Percentiles rank a stretch among this genome's conserved stretches.
These are phyloP conservation scores for Indicator maculatus DNA, from an alignment of 2,113 vertebrate species.

Conservation along the genomic window DNA sequence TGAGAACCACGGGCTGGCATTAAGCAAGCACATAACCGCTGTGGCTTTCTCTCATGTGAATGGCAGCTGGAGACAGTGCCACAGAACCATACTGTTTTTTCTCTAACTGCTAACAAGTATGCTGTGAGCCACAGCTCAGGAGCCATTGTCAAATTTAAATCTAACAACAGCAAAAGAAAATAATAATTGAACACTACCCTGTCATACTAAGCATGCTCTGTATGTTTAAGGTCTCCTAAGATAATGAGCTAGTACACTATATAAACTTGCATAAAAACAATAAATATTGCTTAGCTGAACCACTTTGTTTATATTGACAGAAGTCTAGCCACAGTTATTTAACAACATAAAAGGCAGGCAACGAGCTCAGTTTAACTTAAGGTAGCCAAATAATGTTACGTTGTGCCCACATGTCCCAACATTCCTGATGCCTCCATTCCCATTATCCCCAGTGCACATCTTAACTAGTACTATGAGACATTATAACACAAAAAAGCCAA, in stretches of 20 bases:
- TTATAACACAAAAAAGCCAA: background rate
- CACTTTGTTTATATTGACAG: background rate
- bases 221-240: background rate
- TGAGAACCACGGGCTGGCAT: background rate
- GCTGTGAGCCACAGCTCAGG: background rate
- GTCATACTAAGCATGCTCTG: background rate
- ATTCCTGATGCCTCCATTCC: background rate
- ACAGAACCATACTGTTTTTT: background rate
- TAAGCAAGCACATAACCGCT: background rate
- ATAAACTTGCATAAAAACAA: background rate
- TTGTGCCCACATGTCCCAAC: background rate
- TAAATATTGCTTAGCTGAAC: background rate
- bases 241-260: background rate
- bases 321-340: background rate
- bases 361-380: background rate
- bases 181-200: background rate
- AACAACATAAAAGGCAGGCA: background rate
- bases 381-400: too few relatives aligned
- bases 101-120: background rate
- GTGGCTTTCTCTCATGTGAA: background rate
- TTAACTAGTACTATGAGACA: background rate
- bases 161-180: background rate
- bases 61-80: background rate
- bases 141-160: background rate
- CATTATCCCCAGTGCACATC: background rate